phyloP scores from a whole-genome alignment of 2,797 vertebrate species.

The Labroides dimidiatus region DNA sequence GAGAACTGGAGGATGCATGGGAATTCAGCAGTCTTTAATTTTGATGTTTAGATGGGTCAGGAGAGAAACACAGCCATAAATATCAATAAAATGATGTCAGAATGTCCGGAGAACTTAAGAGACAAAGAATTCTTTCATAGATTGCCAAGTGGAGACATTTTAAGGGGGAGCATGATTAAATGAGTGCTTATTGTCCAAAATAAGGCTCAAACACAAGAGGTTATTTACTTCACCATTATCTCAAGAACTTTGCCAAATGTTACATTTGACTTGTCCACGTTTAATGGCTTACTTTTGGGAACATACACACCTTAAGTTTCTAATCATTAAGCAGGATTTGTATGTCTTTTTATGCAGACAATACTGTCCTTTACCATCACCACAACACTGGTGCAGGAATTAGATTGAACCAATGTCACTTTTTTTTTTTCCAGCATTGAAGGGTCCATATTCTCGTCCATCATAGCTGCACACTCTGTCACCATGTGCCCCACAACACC shows the following conservation, averaged over 20 bases:
- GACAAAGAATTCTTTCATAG: not conserved
- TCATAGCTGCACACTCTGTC: slow-evolving; percentile 8
- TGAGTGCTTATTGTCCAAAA: not conserved
- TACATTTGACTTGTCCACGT: too few species aligned
- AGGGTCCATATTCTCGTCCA: not conserved
- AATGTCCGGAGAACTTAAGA: not conserved
- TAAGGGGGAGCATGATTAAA: not conserved
- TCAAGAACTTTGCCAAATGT: too few species aligned
- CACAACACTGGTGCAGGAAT: not conserved
- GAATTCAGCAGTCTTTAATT: not conserved
- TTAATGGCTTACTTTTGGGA: too few species aligned
- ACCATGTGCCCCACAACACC: slow-evolving; percentile 48
- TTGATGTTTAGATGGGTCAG: slow-evolving; percentile 7
- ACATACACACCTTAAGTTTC: not conserved
- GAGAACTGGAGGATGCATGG: not conserved
- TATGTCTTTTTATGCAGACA: not conserved
- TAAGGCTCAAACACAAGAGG: not conserved
- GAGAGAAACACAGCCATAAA: slow-evolving; percentile 6
- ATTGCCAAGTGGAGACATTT: not conserved
- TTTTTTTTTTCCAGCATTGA: too few species aligned
- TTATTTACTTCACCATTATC: too few species aligned
- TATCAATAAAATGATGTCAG: not conserved
- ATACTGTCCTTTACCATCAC: not conserved
- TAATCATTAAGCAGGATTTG: not conserved
- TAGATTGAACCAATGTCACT: not conserved